A percentile compares a stretch with the other conserved stretches of the same genome.
These are phyloP conservation scores for Marasmarcha lunaedactyla DNA, from an alignment of 2,888 invertebrate species.

Conservation along the genomic window DNA sequence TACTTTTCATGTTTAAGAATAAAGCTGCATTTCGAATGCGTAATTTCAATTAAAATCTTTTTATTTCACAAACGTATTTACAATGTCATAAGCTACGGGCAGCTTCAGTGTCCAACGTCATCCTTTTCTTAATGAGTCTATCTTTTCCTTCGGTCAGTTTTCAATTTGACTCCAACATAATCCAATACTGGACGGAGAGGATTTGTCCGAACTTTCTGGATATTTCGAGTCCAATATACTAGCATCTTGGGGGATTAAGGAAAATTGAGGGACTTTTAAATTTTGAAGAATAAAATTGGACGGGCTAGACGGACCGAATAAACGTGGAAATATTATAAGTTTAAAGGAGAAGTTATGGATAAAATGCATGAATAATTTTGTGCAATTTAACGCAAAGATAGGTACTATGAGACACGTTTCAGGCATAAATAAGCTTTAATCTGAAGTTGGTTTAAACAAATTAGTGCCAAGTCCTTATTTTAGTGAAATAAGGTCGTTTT, in stretches of 20 bases:
- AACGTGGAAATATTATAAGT: background rate
- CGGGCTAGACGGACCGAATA: background rate
- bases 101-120: constrained; percentile 11
- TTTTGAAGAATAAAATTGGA: constrained; percentile 14
- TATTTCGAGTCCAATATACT: constrained; percentile 36
- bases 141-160: constrained; percentile 34
- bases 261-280: constrained; percentile 31
- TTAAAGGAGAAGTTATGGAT: constrained; percentile 7
- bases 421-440: background rate
- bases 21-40: constrained; percentile 17
- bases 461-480: no score
- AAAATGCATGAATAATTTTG: background rate
- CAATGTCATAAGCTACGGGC: constrained; percentile 32
- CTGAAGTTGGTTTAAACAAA: no score
- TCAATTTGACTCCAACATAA: constrained; percentile 47
- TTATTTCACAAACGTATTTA: constrained; percentile 41
- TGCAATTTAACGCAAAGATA: background rate
- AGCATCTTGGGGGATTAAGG: constrained; percentile 34
- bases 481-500: no score
- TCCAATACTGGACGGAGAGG: constrained; percentile 46
- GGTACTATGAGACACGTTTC: background rate
- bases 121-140: constrained; percentile 14
- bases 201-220: constrained; percentile 41
- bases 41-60: constrained; percentile 21
- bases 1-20: constrained; percentile 8